Evolutionary conservation across 2,113 vertebrate species (phyloP).

Genomic region (Cercopithecus mona): DNA sequence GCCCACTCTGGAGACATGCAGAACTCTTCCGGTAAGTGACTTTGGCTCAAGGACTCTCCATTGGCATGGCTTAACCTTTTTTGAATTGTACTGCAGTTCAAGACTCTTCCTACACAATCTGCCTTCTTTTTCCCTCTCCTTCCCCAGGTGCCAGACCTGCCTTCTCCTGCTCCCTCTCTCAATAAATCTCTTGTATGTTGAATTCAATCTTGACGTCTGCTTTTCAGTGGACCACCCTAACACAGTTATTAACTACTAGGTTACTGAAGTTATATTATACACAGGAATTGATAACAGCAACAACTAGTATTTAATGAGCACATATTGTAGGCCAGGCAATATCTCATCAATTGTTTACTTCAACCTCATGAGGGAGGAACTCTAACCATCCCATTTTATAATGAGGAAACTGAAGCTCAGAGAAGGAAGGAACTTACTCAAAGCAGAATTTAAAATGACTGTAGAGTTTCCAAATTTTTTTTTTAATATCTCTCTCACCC

Average conservation of each 20-base stretch:
- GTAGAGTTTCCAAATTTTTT: not conserved
- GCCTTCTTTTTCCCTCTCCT: too few relatives aligned
- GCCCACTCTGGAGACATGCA: not conserved
- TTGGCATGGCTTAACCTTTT: not conserved
- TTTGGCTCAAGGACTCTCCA: not conserved
- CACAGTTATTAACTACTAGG: not conserved
- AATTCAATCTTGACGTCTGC: not conserved
- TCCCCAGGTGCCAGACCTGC: too few relatives aligned
- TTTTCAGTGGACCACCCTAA: not conserved
- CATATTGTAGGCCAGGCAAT: not conserved
- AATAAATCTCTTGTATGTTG: not conserved
- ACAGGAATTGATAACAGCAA: not conserved
- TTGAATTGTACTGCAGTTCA: rapidly evolving
- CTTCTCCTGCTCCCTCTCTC: not conserved
- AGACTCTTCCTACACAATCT: not conserved
- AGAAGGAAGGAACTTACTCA: not conserved
- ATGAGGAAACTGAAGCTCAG: not conserved
- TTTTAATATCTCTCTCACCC: not conserved
- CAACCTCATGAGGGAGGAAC: not conserved
- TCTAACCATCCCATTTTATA: not conserved
- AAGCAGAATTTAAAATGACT: not conserved
- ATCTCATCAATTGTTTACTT: not conserved
- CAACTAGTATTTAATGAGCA: not conserved
- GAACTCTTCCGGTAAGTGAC: not conserved
- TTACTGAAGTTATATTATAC: not conserved